Conservation (phyloP, 2,888 invertebrate species). For the Drosophila yooni region DNA sequence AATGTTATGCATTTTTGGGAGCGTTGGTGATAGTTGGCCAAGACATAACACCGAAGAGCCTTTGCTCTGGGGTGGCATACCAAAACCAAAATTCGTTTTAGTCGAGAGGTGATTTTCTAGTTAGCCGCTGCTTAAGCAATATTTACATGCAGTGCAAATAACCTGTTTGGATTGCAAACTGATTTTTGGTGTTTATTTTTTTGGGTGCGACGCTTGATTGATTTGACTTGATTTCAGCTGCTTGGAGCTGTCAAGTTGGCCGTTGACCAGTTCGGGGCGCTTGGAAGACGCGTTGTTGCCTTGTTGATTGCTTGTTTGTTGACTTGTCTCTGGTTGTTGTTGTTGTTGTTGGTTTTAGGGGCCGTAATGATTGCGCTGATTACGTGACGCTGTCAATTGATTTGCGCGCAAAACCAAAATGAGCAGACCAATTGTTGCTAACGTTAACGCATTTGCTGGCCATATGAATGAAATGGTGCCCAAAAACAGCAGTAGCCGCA, state of each 20-base stretch:
- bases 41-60: constrained; percentile 5
- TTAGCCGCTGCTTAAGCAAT: constrained; percentile 1
- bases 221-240: constrained; percentile 60
- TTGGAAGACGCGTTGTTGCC: constrained; percentile 44
- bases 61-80: neutral
- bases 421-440: constrained; percentile 51
- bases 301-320: constrained; percentile 23
- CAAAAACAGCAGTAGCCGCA: constrained; percentile 49
- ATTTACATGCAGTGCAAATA: constrained; percentile 46
- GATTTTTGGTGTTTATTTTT: constrained; percentile 28
- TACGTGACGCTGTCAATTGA: constrained; percentile 78
- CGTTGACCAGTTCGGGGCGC: constrained; percentile 16
- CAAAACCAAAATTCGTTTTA: neutral
- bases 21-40: constrained; percentile 14
- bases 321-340: constrained; percentile 27
- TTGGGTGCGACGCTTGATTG: constrained; percentile 73
- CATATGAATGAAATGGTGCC: constrained; percentile 69
- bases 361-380: constrained; percentile 73
- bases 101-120: neutral
- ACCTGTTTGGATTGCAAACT: constrained; percentile 61
- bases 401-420: constrained; percentile 60
- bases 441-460: constrained; percentile 54
- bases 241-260: constrained; percentile 37
- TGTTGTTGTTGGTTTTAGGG: constrained; percentile 28
- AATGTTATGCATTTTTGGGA: constrained; percentile 17